These are phyloP conservation scores for Drosophila seclusa DNA, from an alignment of 2,888 invertebrate species.

Conservation along the genomic window DNA sequence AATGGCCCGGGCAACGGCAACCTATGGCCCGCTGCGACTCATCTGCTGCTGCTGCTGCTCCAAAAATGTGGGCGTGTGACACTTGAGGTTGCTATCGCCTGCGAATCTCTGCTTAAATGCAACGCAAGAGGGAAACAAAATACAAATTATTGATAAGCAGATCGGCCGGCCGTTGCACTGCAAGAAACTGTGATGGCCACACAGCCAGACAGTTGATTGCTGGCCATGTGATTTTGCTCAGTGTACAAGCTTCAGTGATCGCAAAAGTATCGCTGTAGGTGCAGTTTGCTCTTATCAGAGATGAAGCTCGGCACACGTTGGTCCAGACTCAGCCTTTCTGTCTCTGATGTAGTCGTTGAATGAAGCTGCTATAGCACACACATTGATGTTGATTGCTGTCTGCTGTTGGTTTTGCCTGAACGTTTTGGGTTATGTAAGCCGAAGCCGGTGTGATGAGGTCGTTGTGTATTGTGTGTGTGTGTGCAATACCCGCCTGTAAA, in stretches of 20 bases:
- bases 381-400: constrained; percentile 66
- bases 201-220: constrained; percentile 27
- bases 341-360: constrained; percentile 42
- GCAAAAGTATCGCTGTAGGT: constrained; percentile 78
- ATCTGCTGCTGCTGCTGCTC: constrained; percentile 82
- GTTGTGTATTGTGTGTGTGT: constrained; percentile 57
- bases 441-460: constrained; percentile 32
- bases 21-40: constrained; percentile 63
- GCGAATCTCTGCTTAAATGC: constrained; percentile 79
- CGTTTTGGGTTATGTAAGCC: constrained; percentile 69
- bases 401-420: constrained; percentile 48
- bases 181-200: constrained; percentile 51
- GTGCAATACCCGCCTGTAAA: constrained; percentile 46
- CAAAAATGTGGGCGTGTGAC: constrained; percentile 84
- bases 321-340: constrained; percentile 56
- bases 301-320: constrained; percentile 79
- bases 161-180: constrained; percentile 68
- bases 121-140: constrained; percentile 51
- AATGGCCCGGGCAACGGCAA: constrained; percentile 41
- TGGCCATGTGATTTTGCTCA: constrained; percentile 42
- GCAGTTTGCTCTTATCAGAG: constrained; percentile 83
- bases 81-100: constrained; percentile 84
- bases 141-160: constrained; percentile 81
- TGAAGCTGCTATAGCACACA: constrained; percentile 52
- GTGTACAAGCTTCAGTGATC: constrained; percentile 52